These are phyloP conservation scores for Mormyrops boulengeri DNA, from an alignment of 2,797 vertebrate genomes.

Conservation along the genomic window DNA sequence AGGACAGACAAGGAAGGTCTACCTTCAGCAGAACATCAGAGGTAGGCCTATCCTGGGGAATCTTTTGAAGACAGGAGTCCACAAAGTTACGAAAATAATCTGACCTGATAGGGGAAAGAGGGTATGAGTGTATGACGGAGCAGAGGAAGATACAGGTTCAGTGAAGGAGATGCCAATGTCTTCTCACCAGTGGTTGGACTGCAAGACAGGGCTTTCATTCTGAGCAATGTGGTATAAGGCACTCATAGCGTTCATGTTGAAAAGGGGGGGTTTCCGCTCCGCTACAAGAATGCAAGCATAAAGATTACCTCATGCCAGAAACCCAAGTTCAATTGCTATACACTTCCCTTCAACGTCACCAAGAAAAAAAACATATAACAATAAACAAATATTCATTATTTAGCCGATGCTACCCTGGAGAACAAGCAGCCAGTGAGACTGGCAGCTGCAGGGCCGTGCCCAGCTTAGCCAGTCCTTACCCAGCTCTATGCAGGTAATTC, in stretches of 20 bases:
- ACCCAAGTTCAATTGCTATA: not conserved
- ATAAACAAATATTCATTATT: not conserved
- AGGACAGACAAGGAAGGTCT: constrained; percentile 13
- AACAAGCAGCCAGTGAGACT: not conserved
- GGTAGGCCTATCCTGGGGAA: constrained; percentile 85
- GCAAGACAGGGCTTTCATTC: constrained; percentile 85
- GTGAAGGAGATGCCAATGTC: not conserved
- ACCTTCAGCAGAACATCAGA: constrained; percentile 90
- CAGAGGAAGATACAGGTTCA: not conserved
- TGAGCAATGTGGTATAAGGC: constrained; percentile 97
- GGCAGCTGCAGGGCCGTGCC: not conserved
- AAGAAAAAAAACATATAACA: not conserved
- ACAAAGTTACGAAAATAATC: constrained; percentile 94
- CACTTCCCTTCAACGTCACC: not conserved
- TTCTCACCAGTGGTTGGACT: constrained; percentile 86
- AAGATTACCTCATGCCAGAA: not conserved
- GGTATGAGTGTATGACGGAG: not conserved
- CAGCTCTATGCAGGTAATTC: constrained; percentile 89
- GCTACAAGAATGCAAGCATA: constrained; percentile 48
- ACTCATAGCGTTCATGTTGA: constrained; percentile 98
- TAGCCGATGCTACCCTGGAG: not conserved
- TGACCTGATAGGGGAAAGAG: constrained; percentile 60
- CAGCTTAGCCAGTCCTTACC: constrained; percentile 57
- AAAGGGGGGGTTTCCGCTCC: constrained; percentile 88
- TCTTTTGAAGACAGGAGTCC: constrained; percentile 90